Conservation (phyloP, 2,113 vertebrate species). For the Carassius gibelio region DNA sequence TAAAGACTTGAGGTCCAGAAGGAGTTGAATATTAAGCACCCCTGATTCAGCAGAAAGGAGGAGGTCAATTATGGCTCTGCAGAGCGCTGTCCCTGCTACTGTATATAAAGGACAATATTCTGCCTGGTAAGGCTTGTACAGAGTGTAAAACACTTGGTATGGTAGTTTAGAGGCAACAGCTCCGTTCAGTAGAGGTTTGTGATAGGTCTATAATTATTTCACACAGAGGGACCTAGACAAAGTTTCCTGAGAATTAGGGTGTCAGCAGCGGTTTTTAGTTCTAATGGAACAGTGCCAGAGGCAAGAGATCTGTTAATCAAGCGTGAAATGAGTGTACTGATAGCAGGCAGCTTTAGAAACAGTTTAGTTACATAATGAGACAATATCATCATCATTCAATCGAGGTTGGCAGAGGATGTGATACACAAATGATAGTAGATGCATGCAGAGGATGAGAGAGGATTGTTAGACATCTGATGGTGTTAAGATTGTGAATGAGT, state of each 20-base stretch:
- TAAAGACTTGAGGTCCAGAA: background rate
- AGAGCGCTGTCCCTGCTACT: background rate
- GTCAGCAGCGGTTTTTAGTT: conserved; percentile 22
- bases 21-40: conserved; percentile 24
- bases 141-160: background rate
- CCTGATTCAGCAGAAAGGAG: conserved; percentile 26
- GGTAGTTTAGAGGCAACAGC: background rate
- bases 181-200: background rate
- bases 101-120: background rate
- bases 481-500: background rate
- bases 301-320: conserved; percentile 32
- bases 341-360: background rate
- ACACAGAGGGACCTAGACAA: conserved; percentile 11
- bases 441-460: background rate
- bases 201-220: conserved; percentile 10
- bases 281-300: background rate
- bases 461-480: background rate
- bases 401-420: background rate
- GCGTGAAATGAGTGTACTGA: conserved; percentile 17
- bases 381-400: background rate
- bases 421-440: background rate
- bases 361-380: conserved; percentile 25
- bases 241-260: conserved; percentile 12
- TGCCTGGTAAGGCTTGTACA: background rate
- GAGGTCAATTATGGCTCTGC: conserved; percentile 7